Evolutionary conservation across 92 coral and sea anemone genomes (phyloP), one percentile per base, ranked within the genome.

Genomic region (Diadumene lineata): DNA sequence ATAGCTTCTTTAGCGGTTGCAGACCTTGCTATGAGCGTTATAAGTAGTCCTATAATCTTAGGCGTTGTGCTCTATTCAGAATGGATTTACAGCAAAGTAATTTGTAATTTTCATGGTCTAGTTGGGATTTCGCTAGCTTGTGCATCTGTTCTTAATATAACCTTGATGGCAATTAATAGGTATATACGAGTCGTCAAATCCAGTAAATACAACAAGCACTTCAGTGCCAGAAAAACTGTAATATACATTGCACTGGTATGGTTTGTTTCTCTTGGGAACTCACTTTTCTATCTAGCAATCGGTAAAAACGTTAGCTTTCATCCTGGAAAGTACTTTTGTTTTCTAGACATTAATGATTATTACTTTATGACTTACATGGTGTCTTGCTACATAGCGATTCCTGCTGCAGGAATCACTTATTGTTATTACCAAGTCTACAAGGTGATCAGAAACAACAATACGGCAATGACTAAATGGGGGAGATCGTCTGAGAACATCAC

Each of bases 1-100:
- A 76, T 89, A 11, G 87, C 58, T 10, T 68, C 89, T 0, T 75
- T 89, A 33, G 93, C 93, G 0, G 25, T 81, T 19, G 75, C 89
- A 0, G 93, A 89, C 74, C 75, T 89, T 30, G 84, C 79, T 2
- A 60, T 89, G 48, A 84, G 87, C 0, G 30, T 69, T 43, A 38
- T 81, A 31, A 78, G 85, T 34, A 82, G 70, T 13, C 90, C 81
- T 31, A 66, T 84, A n/a, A 26, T 22, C 17, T 25, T 69, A 3
- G 74, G 56, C 25, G 74, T 69, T 1, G 2, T 43, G n/a, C 2
- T 69, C 9, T 27, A 34, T 27, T 38, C 74, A 4, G 34, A 69
- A 69, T 69, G 74, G 74, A 53, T 50, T 25, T 69, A 34, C 57
- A 69, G 26, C 32, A 32, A 34, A 6, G 26, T 6, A 11, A 17